Evolutionary conservation across 1,140 invertebrate species (phyloP), one percentile per base, ranked within the genome.

Genomic region (Dreissena polymorpha): DNA sequence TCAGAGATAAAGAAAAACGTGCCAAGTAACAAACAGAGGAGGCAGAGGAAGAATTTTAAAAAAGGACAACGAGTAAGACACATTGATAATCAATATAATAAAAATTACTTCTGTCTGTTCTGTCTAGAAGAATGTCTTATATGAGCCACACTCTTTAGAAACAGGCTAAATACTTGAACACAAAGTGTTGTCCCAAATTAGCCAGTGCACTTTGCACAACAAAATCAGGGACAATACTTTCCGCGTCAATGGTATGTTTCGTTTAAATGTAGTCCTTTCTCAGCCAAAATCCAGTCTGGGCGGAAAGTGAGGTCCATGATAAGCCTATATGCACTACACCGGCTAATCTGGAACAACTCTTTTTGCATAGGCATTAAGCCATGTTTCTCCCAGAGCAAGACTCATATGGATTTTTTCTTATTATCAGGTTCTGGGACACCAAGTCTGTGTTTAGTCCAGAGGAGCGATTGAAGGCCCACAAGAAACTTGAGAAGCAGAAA

Each of bases 401-500:
- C 57, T 39, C 63, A 39, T 84, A 53, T 71, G 2, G 49, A 27
- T 76, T 13, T 21, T 53, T 75, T 72, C 63, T 73, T 74, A 39
- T 78, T 55, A 69, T 57, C 77, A 89, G 88, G 57, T 93, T 93
- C 82, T 93, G 92, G 91, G 86, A 91, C 64, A 87, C 92, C 74
- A 89, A 88, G 69, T 88, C 87, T 14, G 78, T 87, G 5, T 93
- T 89, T 78, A 93, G 92, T 13, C 93, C 92, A 16, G 91, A 93
- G 76, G 92, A 91, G 3, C 86, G 93, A 70, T 77, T 92, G 27
- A 88, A 90, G 74, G 89, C 91, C n/a, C 91, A 93, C 85, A 85
- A 91, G 78, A 88, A 92, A 25, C 84, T 91, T 92, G 91, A 94
- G 88, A 93, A 94, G 86, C 88, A 93, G 12, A 88, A 92, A 55